phyloP scores from a whole-genome alignment of 2,888 invertebrate species.

The Branchellion lobata region DNA sequence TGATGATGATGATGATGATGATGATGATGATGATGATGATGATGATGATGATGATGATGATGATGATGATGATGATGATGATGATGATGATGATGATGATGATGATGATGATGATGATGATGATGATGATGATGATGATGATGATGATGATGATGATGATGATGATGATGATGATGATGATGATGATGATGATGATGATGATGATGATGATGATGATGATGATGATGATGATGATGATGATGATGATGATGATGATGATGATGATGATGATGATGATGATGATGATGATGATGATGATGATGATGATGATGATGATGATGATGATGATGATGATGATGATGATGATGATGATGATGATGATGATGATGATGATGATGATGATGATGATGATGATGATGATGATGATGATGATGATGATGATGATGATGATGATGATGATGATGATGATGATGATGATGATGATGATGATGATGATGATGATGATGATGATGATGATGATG shows the following conservation, averaged over 20 bases:
- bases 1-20: not conserved
- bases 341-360: not conserved
- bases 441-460: not conserved
- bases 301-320: constrained; percentile 14
- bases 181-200: not conserved
- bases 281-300: not conserved
- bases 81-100: constrained; percentile 6
- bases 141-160: not conserved
- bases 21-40: constrained; percentile 13
- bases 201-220: not conserved
- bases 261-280: constrained; percentile 13
- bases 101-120: not conserved
- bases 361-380: constrained; percentile 13
- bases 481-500: not conserved
- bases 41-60: not conserved
- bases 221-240: constrained; percentile 12
- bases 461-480: constrained; percentile 12
- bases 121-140: constrained; percentile 13
- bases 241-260: not conserved
- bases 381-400: not conserved
- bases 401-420: constrained; percentile 11
- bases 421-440: not conserved
- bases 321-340: constrained; percentile 6
- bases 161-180: constrained; percentile 11
- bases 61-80: constrained; percentile 14